Percentiles rank a stretch among this genome's conserved stretches.
phyloP scores from a whole-genome alignment of 2,888 invertebrate genomes.

The Schizaphis graminum region DNA sequence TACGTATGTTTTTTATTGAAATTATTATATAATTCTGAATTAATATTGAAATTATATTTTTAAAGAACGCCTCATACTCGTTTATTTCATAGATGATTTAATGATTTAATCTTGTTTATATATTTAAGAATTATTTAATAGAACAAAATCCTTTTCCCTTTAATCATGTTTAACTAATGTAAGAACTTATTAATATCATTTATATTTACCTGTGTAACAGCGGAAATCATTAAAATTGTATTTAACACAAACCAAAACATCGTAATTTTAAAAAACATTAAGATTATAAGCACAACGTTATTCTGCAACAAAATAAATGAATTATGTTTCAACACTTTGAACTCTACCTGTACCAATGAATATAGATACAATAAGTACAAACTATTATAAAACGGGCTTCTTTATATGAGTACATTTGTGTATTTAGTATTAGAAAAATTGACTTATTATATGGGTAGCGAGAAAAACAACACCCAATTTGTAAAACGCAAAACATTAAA shows the following conservation, averaged over 20 bases:
- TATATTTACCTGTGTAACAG: constrained; percentile 16
- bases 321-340: neutral
- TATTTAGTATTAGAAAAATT: neutral
- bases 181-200: neutral
- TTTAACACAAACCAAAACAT: constrained; percentile 7
- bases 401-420: neutral
- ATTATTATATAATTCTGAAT: neutral
- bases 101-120: neutral
- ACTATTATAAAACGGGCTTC: neutral
- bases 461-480: constrained; percentile 36
- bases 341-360: neutral
- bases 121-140: neutral
- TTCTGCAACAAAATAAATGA: neutral
- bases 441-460: neutral
- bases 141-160: neutral
- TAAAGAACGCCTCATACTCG: neutral
- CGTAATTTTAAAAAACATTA: neutral
- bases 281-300: neutral
- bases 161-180: neutral
- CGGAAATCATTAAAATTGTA: constrained; percentile 20
- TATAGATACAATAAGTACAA: neutral
- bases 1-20: neutral
- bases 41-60: neutral
- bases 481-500: neutral
- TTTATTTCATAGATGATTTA: neutral